These are phyloP conservation scores for Nasua narica DNA, from an alignment of 2,797 vertebrate genomes.

Conservation along the genomic window DNA sequence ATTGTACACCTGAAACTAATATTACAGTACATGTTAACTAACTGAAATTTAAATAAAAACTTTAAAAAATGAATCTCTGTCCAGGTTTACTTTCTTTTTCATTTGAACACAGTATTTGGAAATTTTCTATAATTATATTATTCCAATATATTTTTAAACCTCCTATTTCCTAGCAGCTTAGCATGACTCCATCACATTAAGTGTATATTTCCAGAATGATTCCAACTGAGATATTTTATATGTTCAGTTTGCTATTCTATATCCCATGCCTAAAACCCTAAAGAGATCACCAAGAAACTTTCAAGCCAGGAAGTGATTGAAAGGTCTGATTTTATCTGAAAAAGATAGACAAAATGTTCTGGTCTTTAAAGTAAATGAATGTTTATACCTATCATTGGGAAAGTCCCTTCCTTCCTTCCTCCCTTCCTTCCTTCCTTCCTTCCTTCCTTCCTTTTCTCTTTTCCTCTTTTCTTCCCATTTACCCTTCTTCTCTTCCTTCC, in stretches of 20 bases:
- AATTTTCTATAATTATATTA: constrained; percentile 3
- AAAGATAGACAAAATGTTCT: constrained; percentile 45
- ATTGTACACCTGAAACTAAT: neutral
- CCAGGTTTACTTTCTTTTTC: neutral
- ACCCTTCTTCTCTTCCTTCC: neutral
- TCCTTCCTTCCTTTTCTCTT: neutral
- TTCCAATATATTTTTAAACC: neutral
- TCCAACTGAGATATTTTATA: neutral
- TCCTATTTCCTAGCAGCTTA: neutral
- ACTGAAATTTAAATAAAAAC: neutral
- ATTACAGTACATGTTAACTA: neutral
- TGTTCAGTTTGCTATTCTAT: neutral
- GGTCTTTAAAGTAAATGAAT: constrained; percentile 48
- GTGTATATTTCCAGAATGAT: neutral
- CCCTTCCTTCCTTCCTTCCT: too few species aligned
- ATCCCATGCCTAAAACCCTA: neutral
- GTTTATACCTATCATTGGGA: neutral
- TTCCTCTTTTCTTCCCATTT: neutral
- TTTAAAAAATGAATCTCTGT: neutral
- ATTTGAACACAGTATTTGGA: neutral
- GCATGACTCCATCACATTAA: neutral
- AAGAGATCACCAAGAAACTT: neutral
- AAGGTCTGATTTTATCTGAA: neutral
- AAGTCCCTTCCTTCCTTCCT: neutral
- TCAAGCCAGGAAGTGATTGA: neutral